Base-by-base conservation (phyloP, 2,113 vertebrate species). In the Cettia cetti region DNA sequence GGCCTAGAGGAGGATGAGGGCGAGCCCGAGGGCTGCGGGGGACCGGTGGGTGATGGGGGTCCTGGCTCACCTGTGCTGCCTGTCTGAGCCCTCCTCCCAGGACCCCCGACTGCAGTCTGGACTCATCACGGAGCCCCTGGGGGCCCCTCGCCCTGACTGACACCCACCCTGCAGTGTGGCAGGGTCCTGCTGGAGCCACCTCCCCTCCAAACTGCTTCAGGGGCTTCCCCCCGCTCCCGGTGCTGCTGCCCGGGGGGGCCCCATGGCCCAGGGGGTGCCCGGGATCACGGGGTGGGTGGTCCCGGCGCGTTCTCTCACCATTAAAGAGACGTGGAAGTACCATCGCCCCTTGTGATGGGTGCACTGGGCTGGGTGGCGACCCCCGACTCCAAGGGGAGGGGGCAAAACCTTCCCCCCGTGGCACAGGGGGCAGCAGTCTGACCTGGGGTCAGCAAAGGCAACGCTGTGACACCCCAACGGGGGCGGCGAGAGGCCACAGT, bases 311-410 rank as follows among this genome's bases (percentile, higher is more conserved):
- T 70, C 77, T 95, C 96, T 97, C 91, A 39, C 80, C 93, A 98
- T 97, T 98, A 98, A 98, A 98, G 96, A 98, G 82, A 96, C 77
- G 59, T 97, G 97, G 42, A 92, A 87, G 40, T 78, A 89, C 13
- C 19, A 16, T 0, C 0, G n/a, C 12, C 8, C 59, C 5, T 21
- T 2, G 18, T 88, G n/a, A 13, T 19, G 42, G 7, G 22, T 27
- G 33, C 2, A 0, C 24, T 6, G 44, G 13, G 86, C 45, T 30
- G 69, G 37, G 44, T 3, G 44, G 21, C 0, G 5, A 66, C 27
- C 22, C 28, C 13, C 1, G 10, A 21, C 6, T 8, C 6, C 13
- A 2, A 6, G 4, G 40, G 39, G 9, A 31, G 5, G 8, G 23
- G 12, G 11, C 13, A 4, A 7, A 50, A 72, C 20, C 15, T 9